Conservation (phyloP, 2,113 vertebrate species). For the Petromus typicus region DNA sequence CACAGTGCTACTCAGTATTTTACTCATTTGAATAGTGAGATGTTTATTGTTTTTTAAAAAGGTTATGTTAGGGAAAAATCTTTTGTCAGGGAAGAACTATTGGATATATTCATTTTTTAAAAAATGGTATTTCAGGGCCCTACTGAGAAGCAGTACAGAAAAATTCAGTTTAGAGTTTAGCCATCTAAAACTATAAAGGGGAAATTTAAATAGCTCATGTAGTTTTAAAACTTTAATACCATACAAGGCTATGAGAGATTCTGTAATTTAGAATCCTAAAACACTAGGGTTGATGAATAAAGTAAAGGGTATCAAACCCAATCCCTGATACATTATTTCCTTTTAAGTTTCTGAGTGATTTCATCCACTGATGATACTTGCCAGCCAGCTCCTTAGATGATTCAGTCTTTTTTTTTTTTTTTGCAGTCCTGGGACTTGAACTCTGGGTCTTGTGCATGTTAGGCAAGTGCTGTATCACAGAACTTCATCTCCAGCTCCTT, state of each 20-base stretch:
- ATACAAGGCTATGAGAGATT: neutral
- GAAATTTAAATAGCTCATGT: neutral
- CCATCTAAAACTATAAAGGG: neutral
- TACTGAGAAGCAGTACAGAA: neutral
- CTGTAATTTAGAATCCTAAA: neutral
- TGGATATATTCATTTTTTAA: neutral
- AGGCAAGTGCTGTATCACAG: neutral
- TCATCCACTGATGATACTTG: neutral
- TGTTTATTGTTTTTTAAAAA: constrained; percentile 24
- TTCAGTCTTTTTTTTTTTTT: neutral
- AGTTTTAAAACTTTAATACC: constrained; percentile 35
- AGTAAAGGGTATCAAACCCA: constrained; percentile 22
- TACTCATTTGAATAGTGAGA: constrained; percentile 1
- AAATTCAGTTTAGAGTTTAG: neutral
- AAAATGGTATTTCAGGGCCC: constrained; percentile 14
- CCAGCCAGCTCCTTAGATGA: neutral
- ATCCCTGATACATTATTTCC: neutral
- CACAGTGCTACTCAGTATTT: neutral
- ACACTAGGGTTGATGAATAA: neutral
- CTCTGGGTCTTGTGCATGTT: neutral
- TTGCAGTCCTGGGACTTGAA: neutral
- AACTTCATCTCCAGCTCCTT: neutral
- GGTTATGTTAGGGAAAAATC: neutral
- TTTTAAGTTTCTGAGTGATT: neutral
- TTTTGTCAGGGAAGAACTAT: constrained; percentile 17